phyloP scores from a whole-genome alignment of 2,113 vertebrate species.

The Lates calcarifer region DNA sequence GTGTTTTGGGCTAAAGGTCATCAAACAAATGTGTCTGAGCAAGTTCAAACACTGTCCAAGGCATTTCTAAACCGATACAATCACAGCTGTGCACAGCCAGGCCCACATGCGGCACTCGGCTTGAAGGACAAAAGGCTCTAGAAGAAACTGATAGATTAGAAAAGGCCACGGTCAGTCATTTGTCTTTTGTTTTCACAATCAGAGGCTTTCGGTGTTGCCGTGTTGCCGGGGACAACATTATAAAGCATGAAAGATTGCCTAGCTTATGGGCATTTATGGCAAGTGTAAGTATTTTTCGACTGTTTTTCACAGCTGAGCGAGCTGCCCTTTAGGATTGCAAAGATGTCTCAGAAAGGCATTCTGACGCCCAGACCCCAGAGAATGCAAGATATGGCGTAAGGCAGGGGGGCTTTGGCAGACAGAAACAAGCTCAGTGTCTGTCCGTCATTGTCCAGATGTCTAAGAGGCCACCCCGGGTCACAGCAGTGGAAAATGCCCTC shows the following conservation, averaged over 20 bases:
- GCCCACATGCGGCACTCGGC: conserved; percentile 42
- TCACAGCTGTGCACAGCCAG: conserved; percentile 48
- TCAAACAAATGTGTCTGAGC: conserved; percentile 57
- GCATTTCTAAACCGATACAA: conserved; percentile 51
- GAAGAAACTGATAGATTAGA: conserved; percentile 79
- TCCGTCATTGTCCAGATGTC: conserved; percentile 56
- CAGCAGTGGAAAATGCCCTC: conserved; percentile 61
- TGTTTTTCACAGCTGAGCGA: conserved; percentile 79
- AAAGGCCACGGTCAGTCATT: conserved; percentile 78
- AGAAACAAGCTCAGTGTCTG: conserved; percentile 63
- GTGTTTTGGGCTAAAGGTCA: conserved; percentile 73
- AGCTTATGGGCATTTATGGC: conserved; percentile 79
- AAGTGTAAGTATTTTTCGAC: conserved; percentile 79
- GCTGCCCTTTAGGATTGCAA: conserved; percentile 79
- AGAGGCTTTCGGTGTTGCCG: conserved; percentile 62
- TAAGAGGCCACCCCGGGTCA: conserved; percentile 35
- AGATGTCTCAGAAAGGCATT: conserved; percentile 61
- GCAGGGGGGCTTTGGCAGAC: conserved; percentile 45
- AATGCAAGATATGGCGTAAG: conserved; percentile 53
- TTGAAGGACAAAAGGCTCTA: conserved; percentile 78
- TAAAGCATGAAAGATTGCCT: conserved; percentile 80
- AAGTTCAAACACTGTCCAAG: conserved; percentile 58
- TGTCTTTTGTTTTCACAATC: conserved; percentile 81
- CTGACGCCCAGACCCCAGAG: conserved; percentile 59
- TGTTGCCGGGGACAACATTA: conserved; percentile 74